phyloP scores from a whole-genome alignment of 2,888 invertebrate species.

The Lysandra bellargus region DNA sequence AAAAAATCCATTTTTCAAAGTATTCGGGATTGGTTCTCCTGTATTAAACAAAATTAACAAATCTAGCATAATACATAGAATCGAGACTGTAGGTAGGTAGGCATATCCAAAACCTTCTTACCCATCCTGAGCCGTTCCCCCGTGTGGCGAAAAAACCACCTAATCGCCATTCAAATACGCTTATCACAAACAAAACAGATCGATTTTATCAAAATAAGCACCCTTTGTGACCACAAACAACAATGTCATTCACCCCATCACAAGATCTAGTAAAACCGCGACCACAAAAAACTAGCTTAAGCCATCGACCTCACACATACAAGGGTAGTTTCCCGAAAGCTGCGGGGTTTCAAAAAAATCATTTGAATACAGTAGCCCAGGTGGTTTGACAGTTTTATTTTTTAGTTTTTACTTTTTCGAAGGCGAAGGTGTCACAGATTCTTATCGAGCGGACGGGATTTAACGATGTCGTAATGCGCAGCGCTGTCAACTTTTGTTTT shows the following conservation, averaged over 20 bases:
- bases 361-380: conserved; percentile 78
- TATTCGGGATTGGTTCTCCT: no score
- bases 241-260: conserved; percentile 55
- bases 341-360: conserved; percentile 58
- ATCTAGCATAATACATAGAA: no score
- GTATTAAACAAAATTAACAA: no score
- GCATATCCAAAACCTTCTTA: not conserved
- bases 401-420: conserved; percentile 48
- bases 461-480: conserved; percentile 73
- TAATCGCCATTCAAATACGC: conserved; percentile 22
- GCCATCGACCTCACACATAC: conserved; percentile 63
- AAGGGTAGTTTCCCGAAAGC: conserved; percentile 64
- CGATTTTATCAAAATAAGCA: conserved; percentile 51
- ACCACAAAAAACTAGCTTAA: conserved; percentile 52
- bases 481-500: conserved; percentile 64
- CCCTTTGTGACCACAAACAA: conserved; percentile 49
- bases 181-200: conserved; percentile 32
- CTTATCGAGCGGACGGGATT: conserved; percentile 73
- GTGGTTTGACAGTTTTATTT: conserved; percentile 52
- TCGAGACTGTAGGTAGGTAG: no score
- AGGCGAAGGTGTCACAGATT: conserved; percentile 73
- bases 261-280: conserved; percentile 40
- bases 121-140: not conserved
- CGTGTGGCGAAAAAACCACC: not conserved
- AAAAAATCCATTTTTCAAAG: no score